Base-by-base conservation (phyloP, 1,140 invertebrate genomes). In the Hylaeus anthracinus region DNA sequence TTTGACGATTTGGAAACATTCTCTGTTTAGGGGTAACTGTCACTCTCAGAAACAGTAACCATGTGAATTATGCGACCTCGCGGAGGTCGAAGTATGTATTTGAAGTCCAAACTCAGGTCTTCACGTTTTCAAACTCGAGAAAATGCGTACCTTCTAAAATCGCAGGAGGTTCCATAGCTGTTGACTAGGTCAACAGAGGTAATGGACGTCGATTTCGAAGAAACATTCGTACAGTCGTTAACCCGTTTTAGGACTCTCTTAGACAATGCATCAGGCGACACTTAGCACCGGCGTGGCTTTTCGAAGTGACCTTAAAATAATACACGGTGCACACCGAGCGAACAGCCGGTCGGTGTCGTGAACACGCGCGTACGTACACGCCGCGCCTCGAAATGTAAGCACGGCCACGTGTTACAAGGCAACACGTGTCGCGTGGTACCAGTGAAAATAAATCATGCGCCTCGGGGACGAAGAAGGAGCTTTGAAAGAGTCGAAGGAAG, bases 341-440 rank as follows among this genome's bases (percentile, higher is more conserved):
- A 85, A 86, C 88, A 82, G 71, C 61, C 73, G 81, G 82, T 41
- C 63, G 60, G 72, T 77, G 72, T 76, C 61, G 60, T 51, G 58
- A 8, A 64, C 64, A 71, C 80, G 67, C 80, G 72, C 72, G 73
- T 66, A 65, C 51, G 70, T 58, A 64, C 61, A 48, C 61, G 65
- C 51, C 56, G 60, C 56, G 60, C 67, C 55, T 56, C 81, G 87
- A 84, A 88, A 88, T 80, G 82, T 89, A 88, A 88, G 87, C 85
- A 88, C 78, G 70, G 82, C 85, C 87, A 89, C 87, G 87, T 88
- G 87, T 88, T 86, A 83, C 80, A 72, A 66, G 79, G 83, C 81
- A 88, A 88, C 87, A 89, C 87, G 87, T 89, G 88, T 89, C 86
- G 86, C 83, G 85, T 87, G 84, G 79, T 88, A 85, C 85, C 84